phyloP scores from a whole-genome alignment of 2,797 vertebrate genomes.

The Pelobates cultripes region DNA sequence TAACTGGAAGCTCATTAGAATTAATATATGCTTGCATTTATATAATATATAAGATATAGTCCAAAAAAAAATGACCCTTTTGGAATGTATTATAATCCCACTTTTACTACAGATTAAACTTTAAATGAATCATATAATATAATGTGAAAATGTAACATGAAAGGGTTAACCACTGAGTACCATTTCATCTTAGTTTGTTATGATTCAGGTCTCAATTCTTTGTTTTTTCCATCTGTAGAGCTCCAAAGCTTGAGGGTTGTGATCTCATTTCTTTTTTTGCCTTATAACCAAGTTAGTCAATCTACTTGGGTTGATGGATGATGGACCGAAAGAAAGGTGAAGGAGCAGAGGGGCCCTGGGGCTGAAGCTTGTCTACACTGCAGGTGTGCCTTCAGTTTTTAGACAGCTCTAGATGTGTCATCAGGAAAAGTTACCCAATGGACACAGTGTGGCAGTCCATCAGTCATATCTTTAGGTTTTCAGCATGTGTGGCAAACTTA shows the following conservation, averaged over 20 bases:
- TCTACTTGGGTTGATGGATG: slow-evolving; percentile 50
- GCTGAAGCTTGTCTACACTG: slow-evolving; percentile 53
- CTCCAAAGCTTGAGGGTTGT: slow-evolving; percentile 23
- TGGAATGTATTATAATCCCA: too few species aligned
- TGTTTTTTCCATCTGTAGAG: slow-evolving; percentile 27
- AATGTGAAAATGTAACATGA: not conserved
- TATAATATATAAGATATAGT: too few species aligned
- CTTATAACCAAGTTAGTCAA: slow-evolving; percentile 50
- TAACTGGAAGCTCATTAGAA: too few species aligned
- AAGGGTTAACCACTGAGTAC: slow-evolving; percentile 3
- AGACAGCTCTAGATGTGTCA: slow-evolving; percentile 52
- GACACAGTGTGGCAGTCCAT: slow-evolving; percentile 48
- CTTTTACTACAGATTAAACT: not conserved
- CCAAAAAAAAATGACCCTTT: too few species aligned
- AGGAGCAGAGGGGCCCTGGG: slow-evolving; percentile 39
- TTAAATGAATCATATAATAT: too few species aligned
- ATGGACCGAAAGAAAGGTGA: slow-evolving; percentile 36
- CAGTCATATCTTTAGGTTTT: slow-evolving; percentile 47
- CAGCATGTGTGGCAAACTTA: slow-evolving; percentile 29
- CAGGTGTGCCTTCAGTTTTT: slow-evolving; percentile 50
- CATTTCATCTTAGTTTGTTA: not conserved
- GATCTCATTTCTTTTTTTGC: slow-evolving; percentile 43
- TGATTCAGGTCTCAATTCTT: slow-evolving; percentile 13
- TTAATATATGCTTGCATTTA: too few species aligned
- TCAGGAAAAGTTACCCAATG: slow-evolving; percentile 53